Percentiles rank a stretch among this genome's conserved stretches.
Evolutionary conservation across 1,140 invertebrate species (phyloP).

Genomic region (Gonatopus flavifemur): DNA sequence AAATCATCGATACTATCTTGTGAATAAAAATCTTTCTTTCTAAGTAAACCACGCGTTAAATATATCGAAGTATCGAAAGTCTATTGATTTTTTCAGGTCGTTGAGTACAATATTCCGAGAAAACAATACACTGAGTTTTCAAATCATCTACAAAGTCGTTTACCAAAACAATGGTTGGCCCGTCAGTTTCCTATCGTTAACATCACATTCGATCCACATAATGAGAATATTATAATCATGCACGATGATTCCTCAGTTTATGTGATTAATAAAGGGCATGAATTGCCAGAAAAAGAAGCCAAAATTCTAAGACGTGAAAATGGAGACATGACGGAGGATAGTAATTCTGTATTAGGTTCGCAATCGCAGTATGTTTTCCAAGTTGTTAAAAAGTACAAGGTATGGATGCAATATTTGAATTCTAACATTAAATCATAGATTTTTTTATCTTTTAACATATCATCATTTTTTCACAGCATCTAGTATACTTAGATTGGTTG

Average conservation of each 20-base stretch:
- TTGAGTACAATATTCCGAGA: constrained; percentile 68
- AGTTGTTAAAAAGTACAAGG: constrained; percentile 57
- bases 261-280: constrained; percentile 63
- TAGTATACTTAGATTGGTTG: constrained; percentile 64
- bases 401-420: constrained; percentile 22
- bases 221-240: constrained; percentile 64
- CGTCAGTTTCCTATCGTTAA: constrained; percentile 60
- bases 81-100: constrained; percentile 56
- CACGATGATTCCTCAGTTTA: constrained; percentile 66
- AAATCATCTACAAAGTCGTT: constrained; percentile 52
- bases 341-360: constrained; percentile 39
- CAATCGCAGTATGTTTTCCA: constrained; percentile 47
- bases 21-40: too few species aligned
- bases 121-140: constrained; percentile 63
- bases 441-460: constrained; percentile 6
- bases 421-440: background rate
- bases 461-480: constrained; percentile 61
- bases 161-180: constrained; percentile 54
- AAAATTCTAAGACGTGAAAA: constrained; percentile 54
- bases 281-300: constrained; percentile 34
- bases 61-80: background rate
- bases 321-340: constrained; percentile 44
- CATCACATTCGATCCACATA: constrained; percentile 61
- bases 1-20: too few species aligned
- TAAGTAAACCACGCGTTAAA: constrained; percentile 2